Evolutionary conservation across 2,888 invertebrate species (phyloP).

Genomic region (Artemia sinica): DNA sequence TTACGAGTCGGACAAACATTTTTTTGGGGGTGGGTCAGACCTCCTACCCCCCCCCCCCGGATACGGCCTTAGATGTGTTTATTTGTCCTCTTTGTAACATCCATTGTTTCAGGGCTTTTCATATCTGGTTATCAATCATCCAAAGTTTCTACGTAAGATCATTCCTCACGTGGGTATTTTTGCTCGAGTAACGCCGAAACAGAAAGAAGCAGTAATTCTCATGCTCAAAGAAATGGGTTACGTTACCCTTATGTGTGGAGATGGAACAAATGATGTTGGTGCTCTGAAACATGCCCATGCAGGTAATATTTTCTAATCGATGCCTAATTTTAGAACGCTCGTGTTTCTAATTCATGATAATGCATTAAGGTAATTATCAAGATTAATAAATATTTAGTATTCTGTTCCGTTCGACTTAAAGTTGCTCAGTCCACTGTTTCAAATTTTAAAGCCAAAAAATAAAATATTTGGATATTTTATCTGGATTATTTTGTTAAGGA

Average conservation of each 20-base stretch:
- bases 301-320: conserved; percentile 31
- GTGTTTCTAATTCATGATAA: too few relatives aligned
- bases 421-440: too few relatives aligned
- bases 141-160: conserved; percentile 46
- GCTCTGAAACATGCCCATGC: conserved; percentile 95
- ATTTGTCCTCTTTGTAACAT: conserved; percentile 23
- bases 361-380: too few relatives aligned
- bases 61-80: not conserved
- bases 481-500: too few relatives aligned
- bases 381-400: too few relatives aligned
- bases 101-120: conserved; percentile 41
- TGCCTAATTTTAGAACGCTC: too few relatives aligned
- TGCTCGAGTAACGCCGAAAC: conserved; percentile 94
- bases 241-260: conserved; percentile 94
- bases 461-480: too few relatives aligned
- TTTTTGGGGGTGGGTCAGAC: conserved; percentile 13
- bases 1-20: too few relatives aligned
- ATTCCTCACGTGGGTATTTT: conserved; percentile 77
- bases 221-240: conserved; percentile 71
- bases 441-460: too few relatives aligned
- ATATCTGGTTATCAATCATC: conserved; percentile 46
- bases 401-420: too few relatives aligned
- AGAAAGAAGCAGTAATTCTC: conserved; percentile 88
- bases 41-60: conserved; percentile 23
- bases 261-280: conserved; percentile 99